Evolutionary conservation across 2,888 invertebrate genomes (phyloP).

Genomic region (Syrista parreyssii): DNA sequence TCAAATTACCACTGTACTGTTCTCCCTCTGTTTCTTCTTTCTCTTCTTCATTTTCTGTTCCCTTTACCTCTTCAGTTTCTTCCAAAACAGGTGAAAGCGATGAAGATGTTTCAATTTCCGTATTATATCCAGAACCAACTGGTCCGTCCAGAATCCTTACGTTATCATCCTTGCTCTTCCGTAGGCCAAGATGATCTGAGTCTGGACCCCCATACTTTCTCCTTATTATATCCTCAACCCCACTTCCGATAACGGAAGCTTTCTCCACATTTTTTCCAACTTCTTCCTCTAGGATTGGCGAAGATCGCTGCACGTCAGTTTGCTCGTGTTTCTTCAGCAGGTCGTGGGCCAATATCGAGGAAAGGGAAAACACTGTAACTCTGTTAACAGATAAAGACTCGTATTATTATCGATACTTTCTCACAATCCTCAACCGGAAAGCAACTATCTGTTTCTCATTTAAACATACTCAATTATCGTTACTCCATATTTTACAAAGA

Average conservation of each 20-base stretch:
- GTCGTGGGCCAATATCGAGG: constrained; percentile 17
- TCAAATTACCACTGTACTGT: no score
- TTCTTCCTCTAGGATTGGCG: background rate
- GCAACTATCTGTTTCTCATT: no score
- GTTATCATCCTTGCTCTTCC: background rate
- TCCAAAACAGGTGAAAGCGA: background rate
- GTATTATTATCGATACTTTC: no score
- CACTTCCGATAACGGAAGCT: background rate
- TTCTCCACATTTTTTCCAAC: background rate
- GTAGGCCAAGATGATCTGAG: background rate
- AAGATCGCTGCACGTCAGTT: no score
- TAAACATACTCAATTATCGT: no score
- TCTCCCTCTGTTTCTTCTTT: background rate
- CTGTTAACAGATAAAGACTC: constrained; percentile 18
- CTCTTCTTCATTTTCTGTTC: background rate
- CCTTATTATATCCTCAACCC: background rate
- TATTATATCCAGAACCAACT: no score
- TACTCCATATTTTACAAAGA: no score
- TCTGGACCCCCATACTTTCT: background rate
- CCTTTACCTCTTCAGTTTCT: background rate
- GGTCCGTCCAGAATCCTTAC: no score
- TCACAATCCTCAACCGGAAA: no score
- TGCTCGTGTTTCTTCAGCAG: constrained; percentile 6
- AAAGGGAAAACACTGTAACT: constrained; percentile 31
- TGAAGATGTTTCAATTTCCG: no score